Base-by-base conservation (phyloP, 92 coral and sea anemone species). In the Hydrozoanthus gracilis region DNA sequence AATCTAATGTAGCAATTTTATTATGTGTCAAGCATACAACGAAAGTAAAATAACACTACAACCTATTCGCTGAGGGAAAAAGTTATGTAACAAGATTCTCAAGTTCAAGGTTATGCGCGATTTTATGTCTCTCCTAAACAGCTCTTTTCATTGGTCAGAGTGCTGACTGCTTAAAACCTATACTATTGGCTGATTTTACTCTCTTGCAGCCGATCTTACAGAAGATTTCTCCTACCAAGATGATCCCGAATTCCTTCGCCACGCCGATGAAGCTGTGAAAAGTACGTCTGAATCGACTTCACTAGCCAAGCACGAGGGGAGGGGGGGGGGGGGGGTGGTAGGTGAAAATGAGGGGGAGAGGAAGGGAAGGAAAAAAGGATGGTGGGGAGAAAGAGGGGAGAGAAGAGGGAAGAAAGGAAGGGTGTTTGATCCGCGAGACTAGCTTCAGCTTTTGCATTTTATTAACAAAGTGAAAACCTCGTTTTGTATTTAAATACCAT, bases 191-290 rank as follows among this genome's bases (percentile, higher is more conserved):
- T 67, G 15, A n/a, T 67, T 67, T 14, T 14, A 67, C 35, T 67
- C 12, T 67, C 46, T 74, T 50, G 48, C 44, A 14, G 60, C 39
- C 39, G 39, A 27, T 27, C 39, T 74, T n/a, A 39, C 46, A 74
- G 56, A n/a, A 13, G 60, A 74, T 45, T 55, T 15, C 44, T n/a
- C 79, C 15, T 74, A 74, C 79, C 79, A 74, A 50, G 79, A 74
- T 49, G 79, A 74, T 74, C 79, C 79, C 15, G 45, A 74, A 49
- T 50, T 74, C 17, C 79, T 48, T 15, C 79, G 45, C 61, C 44
- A 74, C 58, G 56, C 20, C 58, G 79, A 74, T 5, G 9, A 50
- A 9, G 79, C 56, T 15, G n/a, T 16, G 10, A 74, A 17, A 18
- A 50, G 79, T 74, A 74, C 27, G 79, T 74, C 5, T 50, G 35